Evolutionary conservation across 2,113 vertebrate genomes (phyloP).

Genomic region (Camelus bactrianus): DNA sequence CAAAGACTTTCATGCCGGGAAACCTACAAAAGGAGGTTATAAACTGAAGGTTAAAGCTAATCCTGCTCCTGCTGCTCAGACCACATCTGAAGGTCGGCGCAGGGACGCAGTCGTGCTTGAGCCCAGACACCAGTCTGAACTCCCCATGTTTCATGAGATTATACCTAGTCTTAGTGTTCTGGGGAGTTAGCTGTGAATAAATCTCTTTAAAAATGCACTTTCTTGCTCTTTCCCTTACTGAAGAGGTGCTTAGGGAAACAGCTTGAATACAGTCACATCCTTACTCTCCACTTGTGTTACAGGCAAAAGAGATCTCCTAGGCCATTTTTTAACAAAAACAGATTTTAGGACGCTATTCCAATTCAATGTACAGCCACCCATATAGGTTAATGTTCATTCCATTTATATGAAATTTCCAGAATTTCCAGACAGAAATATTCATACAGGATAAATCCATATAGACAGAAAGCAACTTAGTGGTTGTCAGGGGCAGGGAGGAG

Average conservation of each 20-base stretch:
- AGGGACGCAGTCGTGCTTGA: rapidly evolving
- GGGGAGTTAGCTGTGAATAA: neutral
- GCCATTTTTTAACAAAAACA: slow-evolving; percentile 17
- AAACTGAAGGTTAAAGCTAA: slow-evolving; percentile 7
- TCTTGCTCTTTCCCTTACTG: neutral
- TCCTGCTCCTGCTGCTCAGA: neutral
- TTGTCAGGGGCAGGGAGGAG: neutral
- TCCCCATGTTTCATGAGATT: neutral
- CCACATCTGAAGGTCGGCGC: neutral
- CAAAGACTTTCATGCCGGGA: neutral
- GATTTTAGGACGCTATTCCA: neutral
- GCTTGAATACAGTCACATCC: neutral
- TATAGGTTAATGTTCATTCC: neutral
- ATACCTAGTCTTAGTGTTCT: neutral
- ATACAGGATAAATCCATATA: neutral
- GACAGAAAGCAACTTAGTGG: neutral
- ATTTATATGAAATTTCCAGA: neutral
- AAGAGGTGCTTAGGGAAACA: neutral
- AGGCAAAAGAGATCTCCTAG: neutral
- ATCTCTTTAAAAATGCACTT: slow-evolving; percentile 35
- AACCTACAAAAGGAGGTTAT: neutral
- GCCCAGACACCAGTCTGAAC: neutral
- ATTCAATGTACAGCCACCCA: neutral
- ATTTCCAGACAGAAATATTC: neutral
- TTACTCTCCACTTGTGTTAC: neutral